These are phyloP conservation scores for Phortica magna DNA, from an alignment of 2,888 invertebrate genomes.

Conservation along the genomic window DNA sequence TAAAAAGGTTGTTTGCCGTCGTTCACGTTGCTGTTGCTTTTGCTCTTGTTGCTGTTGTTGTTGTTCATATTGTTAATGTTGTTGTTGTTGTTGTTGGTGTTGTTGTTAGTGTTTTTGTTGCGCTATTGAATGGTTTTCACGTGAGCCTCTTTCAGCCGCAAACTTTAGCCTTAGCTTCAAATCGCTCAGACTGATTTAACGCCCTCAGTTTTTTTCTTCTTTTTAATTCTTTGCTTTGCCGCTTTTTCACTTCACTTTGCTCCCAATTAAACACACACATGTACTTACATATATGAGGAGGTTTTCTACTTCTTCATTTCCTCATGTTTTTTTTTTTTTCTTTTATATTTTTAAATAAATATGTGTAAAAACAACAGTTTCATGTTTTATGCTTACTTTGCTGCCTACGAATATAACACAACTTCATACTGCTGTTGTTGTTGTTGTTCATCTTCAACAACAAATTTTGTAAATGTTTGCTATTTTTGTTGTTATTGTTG, in stretches of 20 bases:
- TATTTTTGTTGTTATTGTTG: neutral
- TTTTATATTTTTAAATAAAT: slow-evolving; percentile 22
- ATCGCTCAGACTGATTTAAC: too few species aligned
- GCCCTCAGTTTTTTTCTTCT: neutral
- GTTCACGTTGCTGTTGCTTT: slow-evolving; percentile 17
- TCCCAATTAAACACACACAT: neutral
- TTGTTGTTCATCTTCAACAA: neutral
- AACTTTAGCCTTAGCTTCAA: neutral
- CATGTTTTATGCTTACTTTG: slow-evolving; percentile 37
- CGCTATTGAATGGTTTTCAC: neutral
- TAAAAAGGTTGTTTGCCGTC: slow-evolving; percentile 27
- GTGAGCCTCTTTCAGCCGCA: neutral
- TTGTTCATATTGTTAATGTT: slow-evolving; percentile 16
- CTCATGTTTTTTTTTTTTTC: neutral
- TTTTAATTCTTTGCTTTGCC: neutral
- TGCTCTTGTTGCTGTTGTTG: slow-evolving; percentile 30
- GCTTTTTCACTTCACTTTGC: neutral
- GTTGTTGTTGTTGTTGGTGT: slow-evolving; percentile 21
- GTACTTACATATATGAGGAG: neutral
- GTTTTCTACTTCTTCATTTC: slow-evolving; percentile 1
- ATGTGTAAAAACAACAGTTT: slow-evolving; percentile 40
- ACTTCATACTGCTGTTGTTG: too few species aligned
- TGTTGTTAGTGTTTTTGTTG: slow-evolving; percentile 17
- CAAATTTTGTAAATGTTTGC: neutral
- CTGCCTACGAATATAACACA: neutral